These are phyloP conservation scores for Mycteria americana DNA, from an alignment of 2,797 vertebrate genomes.

Conservation along the genomic window DNA sequence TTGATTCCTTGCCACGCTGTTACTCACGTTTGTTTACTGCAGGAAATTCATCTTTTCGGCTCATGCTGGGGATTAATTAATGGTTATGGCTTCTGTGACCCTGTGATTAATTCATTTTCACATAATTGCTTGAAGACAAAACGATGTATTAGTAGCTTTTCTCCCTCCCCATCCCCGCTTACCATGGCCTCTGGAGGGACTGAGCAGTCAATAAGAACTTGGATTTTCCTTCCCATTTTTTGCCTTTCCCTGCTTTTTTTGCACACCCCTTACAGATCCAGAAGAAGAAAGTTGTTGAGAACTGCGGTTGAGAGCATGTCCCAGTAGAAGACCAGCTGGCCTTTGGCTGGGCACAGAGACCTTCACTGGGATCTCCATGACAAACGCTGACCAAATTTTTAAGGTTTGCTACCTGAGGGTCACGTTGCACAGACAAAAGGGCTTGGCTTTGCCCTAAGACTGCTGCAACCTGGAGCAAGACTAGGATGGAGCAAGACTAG, in stretches of 20 bases:
- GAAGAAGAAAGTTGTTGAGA: background rate
- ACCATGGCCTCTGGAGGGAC: background rate
- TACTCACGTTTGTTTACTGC: slow-evolving; percentile 1
- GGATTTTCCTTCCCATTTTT: background rate
- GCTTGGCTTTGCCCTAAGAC: background rate
- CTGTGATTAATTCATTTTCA: slow-evolving; percentile 72
- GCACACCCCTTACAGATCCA: background rate
- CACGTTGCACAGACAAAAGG: accelerated
- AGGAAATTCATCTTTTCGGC: slow-evolving; percentile 16
- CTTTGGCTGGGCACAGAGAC: background rate
- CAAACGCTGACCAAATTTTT: background rate
- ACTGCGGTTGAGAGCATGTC: background rate
- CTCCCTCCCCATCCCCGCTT: background rate
- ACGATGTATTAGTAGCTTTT: slow-evolving; percentile 25
- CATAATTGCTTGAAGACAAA: slow-evolving; percentile 69
- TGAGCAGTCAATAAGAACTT: background rate
- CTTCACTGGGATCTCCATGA: accelerated
- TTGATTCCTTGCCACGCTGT: background rate
- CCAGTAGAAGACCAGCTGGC: background rate
- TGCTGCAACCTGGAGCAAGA: background rate
- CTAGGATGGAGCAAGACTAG: background rate
- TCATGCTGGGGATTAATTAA: slow-evolving; percentile 72
- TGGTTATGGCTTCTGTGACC: slow-evolving; percentile 66
- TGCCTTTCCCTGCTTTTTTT: background rate
- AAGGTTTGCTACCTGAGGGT: background rate